Evolutionary conservation across 2,113 vertebrate species (phyloP), one percentile per base, ranked within the genome.

Genomic region (Eulemur macaco): DNA sequence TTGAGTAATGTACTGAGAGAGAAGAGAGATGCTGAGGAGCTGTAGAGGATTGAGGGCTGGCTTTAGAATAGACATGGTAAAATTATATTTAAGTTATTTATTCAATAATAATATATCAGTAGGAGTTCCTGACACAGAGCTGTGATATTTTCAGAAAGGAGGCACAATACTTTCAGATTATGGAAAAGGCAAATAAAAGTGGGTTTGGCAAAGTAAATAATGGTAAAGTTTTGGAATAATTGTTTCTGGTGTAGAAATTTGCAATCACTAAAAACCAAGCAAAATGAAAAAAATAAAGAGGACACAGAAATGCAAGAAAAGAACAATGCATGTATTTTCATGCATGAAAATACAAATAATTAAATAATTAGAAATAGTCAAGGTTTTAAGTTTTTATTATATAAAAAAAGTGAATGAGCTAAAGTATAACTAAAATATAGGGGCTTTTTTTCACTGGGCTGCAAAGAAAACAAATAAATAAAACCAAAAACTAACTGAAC

Each of bases 31-130:
- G 9, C 11, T 14, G 12, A 54, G 63, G n/a, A 68, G 2, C 0
- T 31, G 5, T 17, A 29, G 34, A 39, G 3, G 25, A 52, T 10
- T 5, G 4, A 63, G 1, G 8, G 1, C 15, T 37, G 31, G 15
- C 4, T 37, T 76, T 54, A 47, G 52, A 68, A 11, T 76, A 81
- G 8, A 77, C 3, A 60, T 56, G 8, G 11, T 50, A 27, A 84
- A 56, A 54, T 50, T n/a, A 5, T 25, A 29, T 66, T 47, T 45
- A 23, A 56, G 7, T 47, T 56, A 25, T 58, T 23, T 63, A 63
- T 63, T 63, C 25, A 29, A 29, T 63, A 63, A 63, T 29, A 6
- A 63, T 27, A 63, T 63, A 29, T 63, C 27, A 29, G 60, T 27
- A 63, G 60, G 2, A 42, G 31, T 82, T 82, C 4, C 4, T 91